phyloP scores from a whole-genome alignment of 2,797 vertebrate genomes.

The Astyanax mexicanus region DNA sequence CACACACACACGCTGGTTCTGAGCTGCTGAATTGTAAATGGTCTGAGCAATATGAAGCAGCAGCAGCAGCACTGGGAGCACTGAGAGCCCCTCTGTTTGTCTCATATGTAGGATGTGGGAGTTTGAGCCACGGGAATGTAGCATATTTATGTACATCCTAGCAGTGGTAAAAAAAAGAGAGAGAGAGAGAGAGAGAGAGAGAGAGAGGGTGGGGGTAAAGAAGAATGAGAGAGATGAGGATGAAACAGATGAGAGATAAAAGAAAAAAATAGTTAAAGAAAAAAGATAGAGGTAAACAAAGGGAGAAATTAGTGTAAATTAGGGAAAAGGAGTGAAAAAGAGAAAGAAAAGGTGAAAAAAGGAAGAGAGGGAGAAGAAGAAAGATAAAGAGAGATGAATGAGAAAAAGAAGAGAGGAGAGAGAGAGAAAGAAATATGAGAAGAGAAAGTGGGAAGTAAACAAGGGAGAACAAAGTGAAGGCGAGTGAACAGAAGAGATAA shows the following conservation, averaged over 20 bases:
- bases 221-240: not conserved
- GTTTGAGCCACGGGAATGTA: not conserved
- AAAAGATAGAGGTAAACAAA: no score
- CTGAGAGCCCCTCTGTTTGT: constrained; percentile 1
- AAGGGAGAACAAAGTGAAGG: no score
- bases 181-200: not conserved
- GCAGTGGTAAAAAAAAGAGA: constrained; percentile 11
- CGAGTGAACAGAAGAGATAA: no score
- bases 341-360: no score
- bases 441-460: no score
- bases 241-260: not conserved
- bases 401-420: no score
- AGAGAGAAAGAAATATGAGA: no score
- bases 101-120: constrained; percentile 26
- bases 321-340: no score
- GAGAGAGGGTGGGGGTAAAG: constrained; percentile 16
- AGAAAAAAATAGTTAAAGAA: no score
- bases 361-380: no score
- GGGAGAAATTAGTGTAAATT: no score
- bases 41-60: constrained; percentile 21
- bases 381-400: no score
- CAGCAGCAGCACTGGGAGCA: constrained; percentile 11
- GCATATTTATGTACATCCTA: constrained; percentile 22
- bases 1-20: constrained; percentile 6
- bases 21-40: not conserved